Conservation (phyloP, 2,888 invertebrate genomes). For the Scaptomyza flava region DNA sequence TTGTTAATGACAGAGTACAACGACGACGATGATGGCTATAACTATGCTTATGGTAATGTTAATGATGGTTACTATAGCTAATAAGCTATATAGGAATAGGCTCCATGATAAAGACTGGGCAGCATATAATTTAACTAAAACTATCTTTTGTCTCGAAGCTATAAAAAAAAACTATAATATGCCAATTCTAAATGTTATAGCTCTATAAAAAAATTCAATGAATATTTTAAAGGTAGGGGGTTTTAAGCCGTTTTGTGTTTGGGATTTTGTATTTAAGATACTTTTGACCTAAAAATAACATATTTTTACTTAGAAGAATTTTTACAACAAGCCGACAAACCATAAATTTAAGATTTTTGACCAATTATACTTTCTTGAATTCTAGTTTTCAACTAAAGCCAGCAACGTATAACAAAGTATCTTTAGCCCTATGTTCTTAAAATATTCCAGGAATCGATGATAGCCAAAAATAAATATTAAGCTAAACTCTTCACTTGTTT, state of each 20-base stretch:
- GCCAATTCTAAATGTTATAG: no score
- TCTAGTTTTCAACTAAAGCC: not conserved
- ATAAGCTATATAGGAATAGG: constrained; percentile 14
- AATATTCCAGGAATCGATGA: constrained; percentile 63
- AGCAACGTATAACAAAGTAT: not conserved
- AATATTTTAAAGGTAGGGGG: no score
- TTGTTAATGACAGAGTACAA: constrained; percentile 83
- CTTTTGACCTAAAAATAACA: no score
- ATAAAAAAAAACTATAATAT: not conserved
- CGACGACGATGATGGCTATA: constrained; percentile 22
- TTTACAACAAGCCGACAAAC: not conserved
- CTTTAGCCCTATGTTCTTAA: not conserved
- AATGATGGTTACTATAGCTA: constrained; percentile 17
- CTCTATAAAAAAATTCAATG: not conserved
- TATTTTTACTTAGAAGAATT: no score
- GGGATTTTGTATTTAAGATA: not conserved
- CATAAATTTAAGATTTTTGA: not conserved
- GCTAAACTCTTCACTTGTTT: constrained; percentile 59
- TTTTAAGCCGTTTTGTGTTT: no score
- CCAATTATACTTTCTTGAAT: not conserved
- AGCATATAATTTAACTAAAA: constrained; percentile 22
- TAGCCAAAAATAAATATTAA: constrained; percentile 59
- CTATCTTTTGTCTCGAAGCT: constrained; percentile 1
- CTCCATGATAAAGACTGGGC: constrained; percentile 25
- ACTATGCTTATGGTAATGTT: constrained; percentile 35